Evolutionary conservation across 1,140 invertebrate genomes (phyloP).

Genomic region (Drosophila persimilis): DNA sequence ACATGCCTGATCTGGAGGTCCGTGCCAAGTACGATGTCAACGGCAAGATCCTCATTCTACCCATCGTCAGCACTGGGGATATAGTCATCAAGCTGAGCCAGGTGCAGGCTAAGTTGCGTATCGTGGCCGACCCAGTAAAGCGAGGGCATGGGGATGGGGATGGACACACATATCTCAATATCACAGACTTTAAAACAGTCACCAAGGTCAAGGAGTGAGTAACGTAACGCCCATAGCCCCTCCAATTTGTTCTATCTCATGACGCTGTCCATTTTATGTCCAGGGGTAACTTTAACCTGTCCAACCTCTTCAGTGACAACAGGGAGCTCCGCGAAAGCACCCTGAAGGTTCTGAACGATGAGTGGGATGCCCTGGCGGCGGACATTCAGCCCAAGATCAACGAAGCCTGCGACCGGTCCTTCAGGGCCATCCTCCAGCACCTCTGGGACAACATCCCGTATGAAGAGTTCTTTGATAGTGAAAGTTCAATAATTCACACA

Average conservation of each 20-base stretch:
- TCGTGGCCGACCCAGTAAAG: constrained; percentile 38
- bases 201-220: constrained; percentile 54
- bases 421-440: constrained; percentile 25
- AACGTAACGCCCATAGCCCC: background rate
- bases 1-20: constrained; percentile 30
- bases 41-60: constrained; percentile 58
- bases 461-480: constrained; percentile 51
- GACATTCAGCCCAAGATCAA: constrained; percentile 58
- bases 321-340: constrained; percentile 57
- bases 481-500: background rate
- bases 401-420: constrained; percentile 32
- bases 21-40: constrained; percentile 59
- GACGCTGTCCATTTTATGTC: background rate
- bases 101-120: constrained; percentile 18
- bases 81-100: constrained; percentile 28
- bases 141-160: constrained; percentile 16
- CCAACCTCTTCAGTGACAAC: constrained; percentile 57
- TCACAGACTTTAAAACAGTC: constrained; percentile 40
- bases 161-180: constrained; percentile 51
- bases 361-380: constrained; percentile 42
- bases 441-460: constrained; percentile 54
- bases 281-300: constrained; percentile 53
- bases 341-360: constrained; percentile 47
- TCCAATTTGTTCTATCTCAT: background rate
- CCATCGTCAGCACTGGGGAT: constrained; percentile 48